Evolutionary conservation across 2,113 vertebrate species (phyloP).

Genomic region (Excalfactoria chinensis): DNA sequence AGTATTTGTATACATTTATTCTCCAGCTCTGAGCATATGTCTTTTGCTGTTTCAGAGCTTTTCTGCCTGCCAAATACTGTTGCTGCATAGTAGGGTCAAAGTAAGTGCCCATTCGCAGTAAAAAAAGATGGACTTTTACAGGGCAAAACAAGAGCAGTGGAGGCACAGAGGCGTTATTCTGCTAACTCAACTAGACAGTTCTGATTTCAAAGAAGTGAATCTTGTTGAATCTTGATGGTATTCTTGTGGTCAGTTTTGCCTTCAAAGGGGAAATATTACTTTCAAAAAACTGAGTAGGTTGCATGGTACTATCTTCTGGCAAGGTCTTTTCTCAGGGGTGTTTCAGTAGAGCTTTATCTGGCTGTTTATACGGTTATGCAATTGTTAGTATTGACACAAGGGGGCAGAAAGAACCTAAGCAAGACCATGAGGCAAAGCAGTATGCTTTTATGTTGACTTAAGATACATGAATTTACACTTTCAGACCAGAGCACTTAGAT

Average conservation of each 20-base stretch:
- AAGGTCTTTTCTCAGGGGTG: neutral
- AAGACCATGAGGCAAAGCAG: neutral
- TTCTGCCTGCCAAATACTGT: neutral
- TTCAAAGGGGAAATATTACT: neutral
- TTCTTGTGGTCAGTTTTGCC: neutral
- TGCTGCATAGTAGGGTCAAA: neutral
- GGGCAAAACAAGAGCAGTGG: neutral
- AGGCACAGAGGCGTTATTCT: neutral
- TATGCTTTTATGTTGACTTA: neutral
- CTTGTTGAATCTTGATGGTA: neutral
- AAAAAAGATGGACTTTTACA: neutral
- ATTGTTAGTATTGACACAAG: neutral
- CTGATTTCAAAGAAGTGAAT: neutral
- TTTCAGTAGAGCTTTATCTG: neutral
- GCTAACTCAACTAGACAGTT: fast-evolving
- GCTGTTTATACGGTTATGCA: neutral
- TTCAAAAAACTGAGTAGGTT: neutral
- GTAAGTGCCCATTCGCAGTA: neutral
- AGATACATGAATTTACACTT: neutral
- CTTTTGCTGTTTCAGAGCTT: neutral
- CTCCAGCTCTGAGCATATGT: neutral
- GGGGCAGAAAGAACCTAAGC: neutral
- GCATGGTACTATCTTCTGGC: neutral
- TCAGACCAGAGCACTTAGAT: neutral
- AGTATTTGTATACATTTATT: neutral